Base-by-base conservation (phyloP, 2,888 invertebrate genomes). In the Pemphredon lugubris region DNA sequence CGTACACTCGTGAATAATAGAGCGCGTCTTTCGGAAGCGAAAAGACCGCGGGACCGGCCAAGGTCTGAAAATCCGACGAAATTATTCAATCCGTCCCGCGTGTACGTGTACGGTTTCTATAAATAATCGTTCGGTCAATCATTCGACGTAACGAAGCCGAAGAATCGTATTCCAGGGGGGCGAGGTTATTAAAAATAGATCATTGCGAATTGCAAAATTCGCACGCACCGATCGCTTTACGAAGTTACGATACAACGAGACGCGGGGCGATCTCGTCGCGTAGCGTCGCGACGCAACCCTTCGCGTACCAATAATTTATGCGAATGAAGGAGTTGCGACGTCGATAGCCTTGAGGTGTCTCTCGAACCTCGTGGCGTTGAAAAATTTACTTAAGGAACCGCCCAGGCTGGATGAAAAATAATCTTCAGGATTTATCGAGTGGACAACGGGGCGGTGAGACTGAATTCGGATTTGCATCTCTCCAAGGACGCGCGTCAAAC, bases 1-100 rank as follows among this genome's bases (percentile, higher is more conserved):
- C 34, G 2, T n/a, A n/a, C 16, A n/a, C 37, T 30, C 1, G 16
- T 74, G 47, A 75, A 75, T 75, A 74, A 74, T 75, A 40, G n/a
- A 70, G 53, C 45, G 20, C 14, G 34, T 42, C 48, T 58, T 54
- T 68, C 23, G 65, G 40, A 5, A 14, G 16, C 21, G 6, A 60
- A 68, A 71, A 18, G 21, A 0, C 11, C 16, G 26, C 7, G 30
- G 47, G 32, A 16, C 11, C n/a, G n/a, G 9, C 9, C 7, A 20
- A 16, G 48, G 58, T 39, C 14, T 2, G 7, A 44, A 30, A 65
- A 7, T 9, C 4, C 54, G 21, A n/a, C n/a, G 30, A 20, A 75
- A 73, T 73, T 63, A 73, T 75, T 73, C 44, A 73, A 16, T 9
- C 2, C 9, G 26, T 26, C 21, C 26, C 14, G 9, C 47, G 50